Conservation (phyloP, 2,888 invertebrate species). For the Sepiola atlantica region DNA sequence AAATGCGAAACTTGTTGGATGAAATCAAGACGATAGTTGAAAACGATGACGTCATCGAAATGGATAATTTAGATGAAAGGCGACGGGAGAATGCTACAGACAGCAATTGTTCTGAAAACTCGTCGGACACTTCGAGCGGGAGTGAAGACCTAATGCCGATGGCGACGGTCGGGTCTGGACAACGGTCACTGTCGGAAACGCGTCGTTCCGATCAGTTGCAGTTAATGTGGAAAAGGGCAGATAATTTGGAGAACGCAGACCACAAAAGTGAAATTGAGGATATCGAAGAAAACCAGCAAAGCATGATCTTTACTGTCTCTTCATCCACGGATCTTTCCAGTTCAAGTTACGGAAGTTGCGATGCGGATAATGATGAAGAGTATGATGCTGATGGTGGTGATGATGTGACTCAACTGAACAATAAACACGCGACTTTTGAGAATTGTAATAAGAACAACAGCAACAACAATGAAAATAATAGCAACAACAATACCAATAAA, state of each 20-base stretch:
- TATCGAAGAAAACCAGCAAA: constrained; percentile 37
- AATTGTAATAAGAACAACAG: background rate
- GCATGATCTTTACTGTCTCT: constrained; percentile 44
- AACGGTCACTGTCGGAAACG: background rate
- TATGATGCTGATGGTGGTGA: background rate
- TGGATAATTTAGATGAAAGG: background rate
- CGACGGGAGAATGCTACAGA: background rate
- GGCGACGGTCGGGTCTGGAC: background rate
- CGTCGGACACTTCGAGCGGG: background rate
- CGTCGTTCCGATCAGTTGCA: background rate
- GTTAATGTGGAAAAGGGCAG: background rate
- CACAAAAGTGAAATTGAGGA: background rate
- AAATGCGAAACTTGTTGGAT: constrained; percentile 33
- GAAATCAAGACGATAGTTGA: constrained; percentile 43
- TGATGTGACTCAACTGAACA: background rate
- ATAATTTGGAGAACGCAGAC: constrained; percentile 33
- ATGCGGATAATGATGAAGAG: constrained; percentile 32
- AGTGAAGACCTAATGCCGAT: background rate
- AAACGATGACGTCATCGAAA: background rate
- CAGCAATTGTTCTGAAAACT: background rate
- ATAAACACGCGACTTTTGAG: background rate
- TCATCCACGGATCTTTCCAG: constrained; percentile 11
- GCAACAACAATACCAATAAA: background rate
- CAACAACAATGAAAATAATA: background rate
- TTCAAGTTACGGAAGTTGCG: constrained; percentile 33